Conservation (phyloP, 1,140 invertebrate species). For the Micrasema minimum region DNA sequence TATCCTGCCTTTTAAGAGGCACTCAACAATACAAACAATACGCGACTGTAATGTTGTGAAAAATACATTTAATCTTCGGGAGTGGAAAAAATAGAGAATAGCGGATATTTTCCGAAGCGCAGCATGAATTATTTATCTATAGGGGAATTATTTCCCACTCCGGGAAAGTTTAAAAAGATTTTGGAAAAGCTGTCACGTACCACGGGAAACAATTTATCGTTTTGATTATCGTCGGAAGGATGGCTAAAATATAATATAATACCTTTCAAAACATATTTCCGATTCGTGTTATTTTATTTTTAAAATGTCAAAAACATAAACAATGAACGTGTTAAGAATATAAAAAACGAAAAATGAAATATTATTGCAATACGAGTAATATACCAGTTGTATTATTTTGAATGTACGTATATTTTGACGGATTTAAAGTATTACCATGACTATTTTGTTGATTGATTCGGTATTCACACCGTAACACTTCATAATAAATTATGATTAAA, state of each 20-base stretch:
- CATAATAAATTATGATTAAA: too few species aligned
- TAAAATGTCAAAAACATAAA: background rate
- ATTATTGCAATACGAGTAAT: too few species aligned
- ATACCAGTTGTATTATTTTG: too few species aligned
- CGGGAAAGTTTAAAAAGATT: background rate
- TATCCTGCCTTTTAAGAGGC: background rate
- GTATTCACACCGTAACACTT: too few species aligned
- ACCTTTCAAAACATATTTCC: background rate
- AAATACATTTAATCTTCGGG: constrained; percentile 3
- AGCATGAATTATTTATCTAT: background rate
- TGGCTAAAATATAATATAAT: background rate
- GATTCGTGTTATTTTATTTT: background rate
- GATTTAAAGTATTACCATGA: too few species aligned
- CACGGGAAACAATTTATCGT: constrained; percentile 13
- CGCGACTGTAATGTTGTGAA: background rate
- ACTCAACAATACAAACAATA: background rate
- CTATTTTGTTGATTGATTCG: too few species aligned
- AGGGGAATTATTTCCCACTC: constrained; percentile 1
- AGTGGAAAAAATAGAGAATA: constrained; percentile 6
- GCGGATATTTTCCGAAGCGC: background rate
- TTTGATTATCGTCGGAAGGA: constrained; percentile 4
- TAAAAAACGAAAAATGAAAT: too few species aligned
- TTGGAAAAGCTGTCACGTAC: constrained; percentile 10
- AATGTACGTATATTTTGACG: too few species aligned
- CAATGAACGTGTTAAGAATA: background rate